A percentile compares a stretch with the other conserved stretches of the same genome.
phyloP scores from a whole-genome alignment of 2,113 vertebrate genomes.

The Bucco capensis region DNA sequence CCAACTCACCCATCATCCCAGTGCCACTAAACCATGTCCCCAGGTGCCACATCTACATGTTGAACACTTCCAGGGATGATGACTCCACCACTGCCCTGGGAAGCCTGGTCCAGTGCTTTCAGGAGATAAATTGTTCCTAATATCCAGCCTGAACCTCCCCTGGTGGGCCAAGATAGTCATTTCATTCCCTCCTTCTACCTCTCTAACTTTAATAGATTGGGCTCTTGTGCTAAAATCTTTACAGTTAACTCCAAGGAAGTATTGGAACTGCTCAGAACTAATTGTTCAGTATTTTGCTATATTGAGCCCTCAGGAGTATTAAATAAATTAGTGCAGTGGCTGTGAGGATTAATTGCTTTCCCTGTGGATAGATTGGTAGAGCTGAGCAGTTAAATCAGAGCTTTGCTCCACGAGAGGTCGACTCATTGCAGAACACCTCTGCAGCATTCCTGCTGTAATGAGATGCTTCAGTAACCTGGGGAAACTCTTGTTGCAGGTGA shows the following conservation, averaged over 20 bases:
- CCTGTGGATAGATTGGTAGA: not conserved
- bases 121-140: too few species aligned
- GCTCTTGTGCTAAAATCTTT: not conserved
- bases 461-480: not conserved
- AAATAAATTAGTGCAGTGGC: too few species aligned
- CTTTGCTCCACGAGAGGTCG: not conserved
- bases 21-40: too few species aligned
- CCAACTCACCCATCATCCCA: too few species aligned
- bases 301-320: not conserved
- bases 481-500: slow-evolving; percentile 78
- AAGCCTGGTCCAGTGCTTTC: too few species aligned
- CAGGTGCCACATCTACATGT: too few species aligned
- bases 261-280: not conserved
- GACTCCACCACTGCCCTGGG: too few species aligned
- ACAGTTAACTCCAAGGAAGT: not conserved
- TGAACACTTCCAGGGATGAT: too few species aligned
- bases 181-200: not conserved
- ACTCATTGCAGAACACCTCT: not conserved
- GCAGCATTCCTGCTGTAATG: not conserved
- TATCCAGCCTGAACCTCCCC: too few species aligned
- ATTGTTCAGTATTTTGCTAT: not conserved
- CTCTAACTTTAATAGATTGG: not conserved
- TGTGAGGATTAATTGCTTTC: not conserved
- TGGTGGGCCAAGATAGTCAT: too few species aligned
- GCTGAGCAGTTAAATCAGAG: not conserved